Percentiles rank a stretch among this genome's conserved stretches.
These are phyloP conservation scores for Drosophila greeni DNA, from an alignment of 2,888 invertebrate genomes.

Conservation along the genomic window DNA sequence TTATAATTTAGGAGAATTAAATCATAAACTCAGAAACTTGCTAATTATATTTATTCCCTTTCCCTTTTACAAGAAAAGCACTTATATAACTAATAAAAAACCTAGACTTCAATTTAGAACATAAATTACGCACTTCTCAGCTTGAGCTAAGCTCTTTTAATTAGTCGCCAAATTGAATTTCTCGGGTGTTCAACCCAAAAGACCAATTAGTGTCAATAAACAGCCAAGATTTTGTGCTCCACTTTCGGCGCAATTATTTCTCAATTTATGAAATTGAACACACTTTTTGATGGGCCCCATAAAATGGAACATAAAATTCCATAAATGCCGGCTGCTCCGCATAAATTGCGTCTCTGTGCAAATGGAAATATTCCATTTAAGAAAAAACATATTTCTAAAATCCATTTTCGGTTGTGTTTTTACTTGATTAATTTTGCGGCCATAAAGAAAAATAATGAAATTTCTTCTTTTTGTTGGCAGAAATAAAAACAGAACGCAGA, in stretches of 20 bases:
- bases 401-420: slow-evolving; percentile 42
- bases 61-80: background rate
- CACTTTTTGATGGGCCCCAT: slow-evolving; percentile 54
- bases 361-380: slow-evolving; percentile 61
- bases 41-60: background rate
- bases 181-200: slow-evolving; percentile 27
- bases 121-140: slow-evolving; percentile 18
- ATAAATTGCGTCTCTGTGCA: slow-evolving; percentile 10
- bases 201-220: slow-evolving; percentile 41
- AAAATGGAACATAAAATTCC: slow-evolving; percentile 58
- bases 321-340: slow-evolving; percentile 47
- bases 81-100: background rate
- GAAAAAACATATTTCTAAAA: slow-evolving; percentile 38
- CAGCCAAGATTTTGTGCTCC: slow-evolving; percentile 31
- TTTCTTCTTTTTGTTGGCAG: slow-evolving; percentile 4
- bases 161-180: slow-evolving; percentile 31
- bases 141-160: slow-evolving; percentile 22
- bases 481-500: slow-evolving; percentile 15
- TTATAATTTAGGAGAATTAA: background rate
- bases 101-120: slow-evolving; percentile 1
- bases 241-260: slow-evolving; percentile 57
- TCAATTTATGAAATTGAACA: slow-evolving; percentile 68
- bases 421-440: slow-evolving; percentile 65
- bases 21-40: background rate
- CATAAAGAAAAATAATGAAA: slow-evolving; percentile 32